phyloP scores from a whole-genome alignment of 2,888 invertebrate species.

The Schrankia costaestrigalis region DNA sequence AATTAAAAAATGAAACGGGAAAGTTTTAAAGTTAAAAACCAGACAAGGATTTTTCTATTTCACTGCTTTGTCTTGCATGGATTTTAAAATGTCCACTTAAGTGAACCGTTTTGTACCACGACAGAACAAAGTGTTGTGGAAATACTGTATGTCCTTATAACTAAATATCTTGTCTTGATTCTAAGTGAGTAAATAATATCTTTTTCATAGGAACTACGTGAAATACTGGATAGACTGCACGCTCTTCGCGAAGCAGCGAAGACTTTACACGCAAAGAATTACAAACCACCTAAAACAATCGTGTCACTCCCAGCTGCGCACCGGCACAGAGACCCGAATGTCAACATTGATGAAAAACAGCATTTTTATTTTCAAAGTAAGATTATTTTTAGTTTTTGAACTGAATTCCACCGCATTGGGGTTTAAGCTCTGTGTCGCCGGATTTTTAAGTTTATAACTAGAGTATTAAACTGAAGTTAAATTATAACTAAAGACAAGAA shows the following conservation, averaged over 20 bases:
- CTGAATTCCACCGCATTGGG: no score
- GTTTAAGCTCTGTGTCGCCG: no score
- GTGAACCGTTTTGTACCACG: not conserved
- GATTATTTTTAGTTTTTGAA: not conserved
- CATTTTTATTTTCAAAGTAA: slow-evolving; percentile 77
- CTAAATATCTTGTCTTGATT: no score
- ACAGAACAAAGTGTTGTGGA: not conserved
- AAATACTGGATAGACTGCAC: slow-evolving; percentile 63
- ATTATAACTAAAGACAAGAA: no score
- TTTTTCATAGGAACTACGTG: slow-evolving; percentile 55
- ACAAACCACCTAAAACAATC: slow-evolving; percentile 57
- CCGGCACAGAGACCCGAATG: slow-evolving; percentile 70
- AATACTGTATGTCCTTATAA: no score
- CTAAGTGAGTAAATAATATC: not conserved
- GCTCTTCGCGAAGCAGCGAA: slow-evolving; percentile 64
- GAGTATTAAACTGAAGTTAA: no score
- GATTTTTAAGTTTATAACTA: no score
- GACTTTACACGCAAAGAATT: slow-evolving; percentile 52
- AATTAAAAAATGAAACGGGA: no score
- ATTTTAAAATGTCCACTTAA: no score
- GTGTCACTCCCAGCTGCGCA: slow-evolving; percentile 61
- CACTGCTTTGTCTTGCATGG: no score
- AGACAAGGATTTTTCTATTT: no score
- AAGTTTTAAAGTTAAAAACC: no score
- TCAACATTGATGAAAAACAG: slow-evolving; percentile 70